Evolutionary conservation across 2,113 vertebrate species (phyloP), one percentile per base, ranked within the genome.

Genomic region (Megaceryle maxima): DNA sequence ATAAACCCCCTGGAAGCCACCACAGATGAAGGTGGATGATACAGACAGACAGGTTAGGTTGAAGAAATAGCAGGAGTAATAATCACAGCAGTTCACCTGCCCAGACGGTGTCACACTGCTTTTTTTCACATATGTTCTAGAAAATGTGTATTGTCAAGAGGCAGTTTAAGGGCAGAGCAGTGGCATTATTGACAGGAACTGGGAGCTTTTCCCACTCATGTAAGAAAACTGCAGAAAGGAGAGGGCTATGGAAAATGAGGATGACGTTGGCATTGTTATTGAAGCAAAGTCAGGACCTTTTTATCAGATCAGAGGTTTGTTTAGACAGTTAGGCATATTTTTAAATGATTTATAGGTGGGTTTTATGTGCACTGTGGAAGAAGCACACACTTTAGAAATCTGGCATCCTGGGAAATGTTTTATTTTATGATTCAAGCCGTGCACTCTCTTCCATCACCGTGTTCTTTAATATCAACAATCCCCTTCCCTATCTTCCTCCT

Each of bases 231-330:
- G 67, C 72, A 74, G 59, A 87, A 94, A 76, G 35, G 35, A 72
- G 48, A 43, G 35, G 28, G 63, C 37, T 25, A 0, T 48, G 35
- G 53, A 92, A 83, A 94, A 90, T 7, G 6, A 62, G 46, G 53
- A 77, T 64, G 35, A 78, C 2, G 2, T 41, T 90, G 83, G 60
- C 79, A 68, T 72, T 70, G 83, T 81, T 94, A 88, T 2, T 67
- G 39, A 94, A 88, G 76, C 39, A 87, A 92, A 96, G 90, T 86
- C 82, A 93, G 28, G 92, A 92, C 46, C 43, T 93, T 93, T 86
- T 90, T 86, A 86, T 88, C 79, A 88, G 75, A 94, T 81, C 72
- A 64, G 55, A 60, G 43, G 22, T 90, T 86, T 86, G 69, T 75
- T 93, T 92, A 93, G 76, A 90, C 88, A 94, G 67, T 50, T 63